Percentiles rank a stretch among this genome's conserved stretches.
Evolutionary conservation across 2,797 vertebrate species (phyloP).

Genomic region (Buceros bicornis): DNA sequence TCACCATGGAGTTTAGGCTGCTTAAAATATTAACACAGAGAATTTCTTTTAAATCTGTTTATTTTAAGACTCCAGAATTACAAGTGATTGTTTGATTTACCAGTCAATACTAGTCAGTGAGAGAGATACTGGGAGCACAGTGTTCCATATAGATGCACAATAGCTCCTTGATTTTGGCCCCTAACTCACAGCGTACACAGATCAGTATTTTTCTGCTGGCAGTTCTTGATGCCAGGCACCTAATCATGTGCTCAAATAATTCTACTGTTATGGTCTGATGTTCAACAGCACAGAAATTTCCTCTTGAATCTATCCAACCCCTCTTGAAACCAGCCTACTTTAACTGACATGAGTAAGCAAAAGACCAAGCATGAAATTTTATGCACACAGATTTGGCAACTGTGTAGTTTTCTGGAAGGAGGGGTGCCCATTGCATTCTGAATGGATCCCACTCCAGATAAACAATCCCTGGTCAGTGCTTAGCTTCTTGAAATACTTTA

Average conservation of each 20-base stretch:
- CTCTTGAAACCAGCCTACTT: background rate
- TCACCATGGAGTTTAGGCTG: constrained; percentile 35
- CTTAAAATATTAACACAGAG: constrained; percentile 47
- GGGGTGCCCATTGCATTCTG: background rate
- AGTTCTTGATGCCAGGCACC: background rate
- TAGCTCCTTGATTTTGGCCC: background rate
- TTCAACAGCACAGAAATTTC: background rate
- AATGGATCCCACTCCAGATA: background rate
- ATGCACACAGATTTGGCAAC: background rate
- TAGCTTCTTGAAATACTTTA: background rate
- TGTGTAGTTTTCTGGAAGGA: background rate
- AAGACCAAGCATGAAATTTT: background rate
- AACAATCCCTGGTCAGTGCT: background rate
- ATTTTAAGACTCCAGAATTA: constrained; percentile 30
- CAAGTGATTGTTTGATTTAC: background rate
- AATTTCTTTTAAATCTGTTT: constrained; percentile 44
- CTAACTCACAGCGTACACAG: background rate
- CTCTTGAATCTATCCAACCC: background rate
- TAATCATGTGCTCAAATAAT: background rate
- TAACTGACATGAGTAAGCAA: background rate
- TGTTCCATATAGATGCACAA: background rate
- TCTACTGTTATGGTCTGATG: background rate
- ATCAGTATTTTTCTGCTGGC: background rate
- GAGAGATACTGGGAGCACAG: background rate
- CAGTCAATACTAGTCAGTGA: background rate